Conservation (phyloP, 2,888 invertebrate species). For the Troilus luridus region DNA sequence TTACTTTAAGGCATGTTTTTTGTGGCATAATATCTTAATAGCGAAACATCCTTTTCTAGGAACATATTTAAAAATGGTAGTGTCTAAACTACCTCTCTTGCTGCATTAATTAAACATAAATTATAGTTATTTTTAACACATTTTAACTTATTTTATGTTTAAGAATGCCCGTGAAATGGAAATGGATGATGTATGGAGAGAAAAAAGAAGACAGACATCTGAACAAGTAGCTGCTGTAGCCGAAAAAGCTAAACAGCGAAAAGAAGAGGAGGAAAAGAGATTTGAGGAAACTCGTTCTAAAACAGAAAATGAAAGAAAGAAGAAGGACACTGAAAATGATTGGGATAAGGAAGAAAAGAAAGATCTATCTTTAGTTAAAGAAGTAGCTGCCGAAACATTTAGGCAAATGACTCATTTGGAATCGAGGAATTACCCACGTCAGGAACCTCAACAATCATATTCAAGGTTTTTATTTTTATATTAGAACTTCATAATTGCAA, state of each 20-base stretch:
- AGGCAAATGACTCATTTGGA: slow-evolving; percentile 69
- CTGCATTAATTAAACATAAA: neutral
- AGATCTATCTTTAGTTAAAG: slow-evolving; percentile 5
- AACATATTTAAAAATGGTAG: too few species aligned
- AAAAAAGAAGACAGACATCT: slow-evolving; percentile 78
- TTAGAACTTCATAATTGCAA: neutral
- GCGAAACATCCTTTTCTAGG: too few species aligned
- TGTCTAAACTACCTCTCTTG: too few species aligned
- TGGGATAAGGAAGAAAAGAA: slow-evolving; percentile 62
- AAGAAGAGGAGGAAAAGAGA: slow-evolving; percentile 90
- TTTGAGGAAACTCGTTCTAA: slow-evolving; percentile 74
- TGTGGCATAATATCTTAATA: too few species aligned
- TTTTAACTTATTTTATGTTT: neutral
- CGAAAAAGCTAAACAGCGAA: slow-evolving; percentile 86
- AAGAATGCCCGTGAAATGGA: slow-evolving; percentile 55
- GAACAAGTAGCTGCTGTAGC: slow-evolving; percentile 84
- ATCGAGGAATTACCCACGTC: slow-evolving; percentile 41
- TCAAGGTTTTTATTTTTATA: slow-evolving; percentile 30
- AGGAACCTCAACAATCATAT: slow-evolving; percentile 35
- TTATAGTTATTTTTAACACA: neutral
- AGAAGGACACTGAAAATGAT: slow-evolving; percentile 67
- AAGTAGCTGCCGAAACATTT: slow-evolving; percentile 58
- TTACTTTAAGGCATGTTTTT: too few species aligned
- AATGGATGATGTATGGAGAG: slow-evolving; percentile 80
- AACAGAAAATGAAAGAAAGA: slow-evolving; percentile 71